Evolutionary conservation across 2,888 invertebrate species (phyloP), one percentile per base, ranked within the genome.

Genomic region (Apotomis turbidana): DNA sequence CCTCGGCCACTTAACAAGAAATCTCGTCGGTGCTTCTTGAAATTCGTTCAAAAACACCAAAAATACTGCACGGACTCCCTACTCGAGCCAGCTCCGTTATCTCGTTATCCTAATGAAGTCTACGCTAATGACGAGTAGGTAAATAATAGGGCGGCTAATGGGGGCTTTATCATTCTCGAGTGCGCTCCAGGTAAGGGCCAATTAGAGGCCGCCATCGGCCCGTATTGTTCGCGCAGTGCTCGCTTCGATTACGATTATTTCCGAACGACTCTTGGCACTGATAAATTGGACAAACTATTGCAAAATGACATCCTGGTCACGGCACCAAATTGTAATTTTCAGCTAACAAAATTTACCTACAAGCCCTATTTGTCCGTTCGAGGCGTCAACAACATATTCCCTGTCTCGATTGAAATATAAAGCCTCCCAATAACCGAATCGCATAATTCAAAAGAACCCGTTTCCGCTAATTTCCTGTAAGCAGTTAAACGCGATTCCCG

Each of bases 81-180:
- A 86, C 88, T 89, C 87, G 85, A 89, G 85, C 78, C 84, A 86
- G 89, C 89, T 89, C 90, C 89, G 91, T 93, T 93, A 93, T 93
- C 93, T 93, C 93, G 93, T 93, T 93, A 93, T 91, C 92, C 93
- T 93, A 93, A 93, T 93, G 93, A 93, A 93, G 91, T 93, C 92
- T 92, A 93, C 93, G 90, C 92, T 93, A 93, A 93, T 93, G 93
- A 93, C 91, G 93, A 93, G 93, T 93, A 93, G 93, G 93, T 93
- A 93, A 93, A 93, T 93, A 93, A 93, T 93, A 93, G 93, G 93
- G 91, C 90, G 90, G 91, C 93, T 93, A 93, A 93, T 93, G 91
- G 93, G 90, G 90, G 92, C 93, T 93, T 93, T 93, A 93, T 93
- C 93, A 93, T 93, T 93, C 92, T 93, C 90, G 90, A 93, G 93